Evolutionary conservation across 2,797 vertebrate species (phyloP).

Genomic region (Melopsittacus undulatus): DNA sequence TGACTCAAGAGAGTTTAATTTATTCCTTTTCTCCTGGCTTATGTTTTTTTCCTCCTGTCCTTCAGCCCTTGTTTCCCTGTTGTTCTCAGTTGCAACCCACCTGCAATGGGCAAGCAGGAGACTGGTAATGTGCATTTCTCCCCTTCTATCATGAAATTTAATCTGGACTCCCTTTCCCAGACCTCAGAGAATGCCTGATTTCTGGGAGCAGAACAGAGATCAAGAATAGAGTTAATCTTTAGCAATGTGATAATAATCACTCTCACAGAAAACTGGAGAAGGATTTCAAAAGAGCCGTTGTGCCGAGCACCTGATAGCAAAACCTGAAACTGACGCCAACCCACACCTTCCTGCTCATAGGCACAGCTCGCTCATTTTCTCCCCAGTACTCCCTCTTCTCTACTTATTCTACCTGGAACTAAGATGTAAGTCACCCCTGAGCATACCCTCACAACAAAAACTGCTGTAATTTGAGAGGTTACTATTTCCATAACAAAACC

Average conservation of each 20-base stretch:
- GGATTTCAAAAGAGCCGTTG: slow-evolving; percentile 44
- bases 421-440: not conserved
- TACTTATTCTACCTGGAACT: not conserved
- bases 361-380: slow-evolving; percentile 8
- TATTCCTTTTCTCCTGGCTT: not conserved
- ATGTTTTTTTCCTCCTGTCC: not conserved
- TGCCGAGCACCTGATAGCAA: slow-evolving; percentile 55
- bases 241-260: slow-evolving; percentile 36
- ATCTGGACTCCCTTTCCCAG: not conserved
- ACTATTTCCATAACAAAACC: not conserved
- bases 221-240: slow-evolving; percentile 36
- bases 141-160: not conserved
- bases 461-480: not conserved
- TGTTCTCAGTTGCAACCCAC: not conserved
- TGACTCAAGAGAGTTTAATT: not conserved
- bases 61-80: not conserved
- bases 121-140: not conserved
- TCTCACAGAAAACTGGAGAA: slow-evolving; percentile 17
- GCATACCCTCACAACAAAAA: not conserved
- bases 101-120: not conserved
- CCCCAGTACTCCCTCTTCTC: not conserved
- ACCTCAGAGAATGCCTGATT: not conserved
- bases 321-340: slow-evolving; percentile 58
- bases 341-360: slow-evolving; percentile 42
- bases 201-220: slow-evolving; percentile 29